Evolutionary conservation across 2,888 invertebrate genomes (phyloP), one percentile per base, ranked within the genome.

Genomic region (Psylliodes chrysocephalus): DNA sequence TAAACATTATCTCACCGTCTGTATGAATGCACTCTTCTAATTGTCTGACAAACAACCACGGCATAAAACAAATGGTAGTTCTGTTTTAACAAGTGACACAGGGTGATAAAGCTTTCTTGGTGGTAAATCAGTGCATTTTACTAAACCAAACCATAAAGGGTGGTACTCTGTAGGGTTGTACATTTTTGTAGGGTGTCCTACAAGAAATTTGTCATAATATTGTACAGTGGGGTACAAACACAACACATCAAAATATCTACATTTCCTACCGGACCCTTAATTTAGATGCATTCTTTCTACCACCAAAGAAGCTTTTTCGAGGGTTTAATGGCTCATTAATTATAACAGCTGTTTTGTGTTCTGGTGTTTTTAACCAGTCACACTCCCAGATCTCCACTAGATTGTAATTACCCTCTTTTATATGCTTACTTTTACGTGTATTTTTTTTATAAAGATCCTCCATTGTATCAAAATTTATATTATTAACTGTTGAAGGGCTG

Each of bases 181-280:
- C 49, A 71, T 67, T 60, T 67, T 67, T 56, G 54, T 57, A 33
- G 67, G 69, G 57, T 70, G 67, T 35, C 66, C 67, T 19, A 67
- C 53, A 12, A 69, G 69, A 59, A 68, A 69, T 25, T 64, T 47
- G 64, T 68, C 69, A 63, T 70, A 70, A 64, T 42, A 71, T 52
- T 64, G 62, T 19, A 71, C 68, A 38, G 68, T 70, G 19, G 69
- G 66, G 53, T 71, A 71, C 30, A 69, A 63, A 62, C 61, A 66
- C 19, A 64, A 66, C 33, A 73, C 68, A 63, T 53, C 71, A 68
- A 62, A 70, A 72, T 42, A 42, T 1, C 65, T 61, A 60, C 53
- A 69, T 55, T 64, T 67, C 67, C 55, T 68, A 64, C n/a, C 49
- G 10, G 15, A 17, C 51, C 5, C 1, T 25, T 3, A 22, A 15